phyloP scores from a whole-genome alignment of 2,113 vertebrate genomes.

The Rousettus leschenaultii region DNA sequence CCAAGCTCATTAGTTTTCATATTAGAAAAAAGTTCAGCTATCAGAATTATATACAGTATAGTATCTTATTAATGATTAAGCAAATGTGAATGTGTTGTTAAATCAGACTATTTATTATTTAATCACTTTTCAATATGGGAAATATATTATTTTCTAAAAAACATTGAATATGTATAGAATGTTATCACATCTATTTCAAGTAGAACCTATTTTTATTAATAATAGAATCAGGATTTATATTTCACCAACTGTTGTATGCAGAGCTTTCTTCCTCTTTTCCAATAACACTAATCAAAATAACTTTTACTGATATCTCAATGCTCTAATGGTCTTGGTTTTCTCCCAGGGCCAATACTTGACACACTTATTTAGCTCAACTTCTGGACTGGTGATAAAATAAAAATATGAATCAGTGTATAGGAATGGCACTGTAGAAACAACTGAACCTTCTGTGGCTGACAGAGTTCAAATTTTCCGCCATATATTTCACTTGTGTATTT shows the following conservation, averaged over 20 bases:
- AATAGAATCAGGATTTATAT: background rate
- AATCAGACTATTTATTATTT: background rate
- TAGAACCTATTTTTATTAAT: background rate
- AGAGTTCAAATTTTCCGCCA: background rate
- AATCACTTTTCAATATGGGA: background rate
- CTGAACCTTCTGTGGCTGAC: background rate
- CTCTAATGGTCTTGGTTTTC: background rate
- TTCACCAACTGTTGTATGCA: background rate
- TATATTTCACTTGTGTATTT: background rate
- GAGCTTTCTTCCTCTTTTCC: background rate
- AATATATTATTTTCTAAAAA: background rate
- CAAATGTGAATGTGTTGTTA: background rate
- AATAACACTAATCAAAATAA: background rate
- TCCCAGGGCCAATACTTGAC: background rate
- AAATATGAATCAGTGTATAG: background rate
- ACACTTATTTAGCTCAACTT: background rate
- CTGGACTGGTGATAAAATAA: background rate
- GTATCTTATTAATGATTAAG: background rate
- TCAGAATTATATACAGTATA: background rate
- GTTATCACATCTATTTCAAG: background rate
- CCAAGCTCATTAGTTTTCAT: background rate
- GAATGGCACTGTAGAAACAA: background rate
- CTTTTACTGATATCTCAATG: background rate
- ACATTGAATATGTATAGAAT: background rate
- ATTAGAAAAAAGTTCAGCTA: background rate